Evolutionary conservation across 92 coral and sea anemone genomes (phyloP).

Genomic region (Isaurus tuberculatus): DNA sequence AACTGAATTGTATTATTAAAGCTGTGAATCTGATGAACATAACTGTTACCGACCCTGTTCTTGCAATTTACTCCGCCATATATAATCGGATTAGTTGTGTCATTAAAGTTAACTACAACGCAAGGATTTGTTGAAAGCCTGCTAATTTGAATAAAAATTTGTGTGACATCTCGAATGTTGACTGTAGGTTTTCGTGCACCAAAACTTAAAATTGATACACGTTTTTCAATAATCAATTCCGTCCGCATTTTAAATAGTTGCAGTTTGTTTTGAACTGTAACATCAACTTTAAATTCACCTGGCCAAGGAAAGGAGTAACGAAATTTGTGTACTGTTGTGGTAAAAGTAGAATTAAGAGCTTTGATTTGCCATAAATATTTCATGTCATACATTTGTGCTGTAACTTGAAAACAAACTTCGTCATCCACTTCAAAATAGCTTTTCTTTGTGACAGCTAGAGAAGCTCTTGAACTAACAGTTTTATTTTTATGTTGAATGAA

Average conservation of each 20-base stretch:
- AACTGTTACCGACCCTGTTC: neutral
- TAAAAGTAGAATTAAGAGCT: neutral
- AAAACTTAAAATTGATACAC: conserved; percentile 18
- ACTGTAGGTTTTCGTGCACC: conserved; percentile 13
- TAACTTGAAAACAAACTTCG: conserved; percentile 10
- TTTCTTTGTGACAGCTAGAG: neutral
- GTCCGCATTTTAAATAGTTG: conserved; percentile 5
- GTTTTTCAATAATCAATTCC: conserved; percentile 23
- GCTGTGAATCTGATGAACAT: conserved; percentile 5
- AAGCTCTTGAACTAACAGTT: neutral
- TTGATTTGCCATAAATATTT: conserved; percentile 35
- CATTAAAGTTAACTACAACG: conserved; percentile 51
- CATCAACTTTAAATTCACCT: conserved; percentile 11
- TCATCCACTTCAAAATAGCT: conserved; percentile 24
- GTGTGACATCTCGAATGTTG: conserved; percentile 54
- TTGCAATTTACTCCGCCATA: conserved; percentile 51
- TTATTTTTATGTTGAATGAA: conserved; percentile 1
- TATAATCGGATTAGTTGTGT: conserved; percentile 35
- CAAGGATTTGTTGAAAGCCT: conserved; percentile 63
- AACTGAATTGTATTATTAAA: neutral
- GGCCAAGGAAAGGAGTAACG: conserved; percentile 22
- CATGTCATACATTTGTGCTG: conserved; percentile 34
- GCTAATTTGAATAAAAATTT: neutral
- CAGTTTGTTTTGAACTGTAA: conserved; percentile 19
- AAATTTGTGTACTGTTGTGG: neutral